Evolutionary conservation across 2,797 vertebrate species (phyloP), one percentile per base, ranked within the genome.

Genomic region (Benthosema pterotum): DNA sequence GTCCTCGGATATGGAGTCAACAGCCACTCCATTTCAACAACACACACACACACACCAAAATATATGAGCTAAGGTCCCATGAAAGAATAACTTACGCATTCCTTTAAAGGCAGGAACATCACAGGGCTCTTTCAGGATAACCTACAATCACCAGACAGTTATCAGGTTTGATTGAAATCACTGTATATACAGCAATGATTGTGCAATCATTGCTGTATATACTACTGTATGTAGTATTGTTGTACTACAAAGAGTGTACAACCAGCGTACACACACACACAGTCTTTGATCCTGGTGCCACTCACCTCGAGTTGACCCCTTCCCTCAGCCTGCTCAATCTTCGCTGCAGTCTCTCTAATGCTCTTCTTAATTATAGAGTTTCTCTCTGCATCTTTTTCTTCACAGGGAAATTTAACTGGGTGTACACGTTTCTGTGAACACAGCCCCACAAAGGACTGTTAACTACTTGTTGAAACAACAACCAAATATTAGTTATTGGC

Each of bases 231-330:
- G n/a, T n/a, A n/a, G n/a, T n/a, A n/a, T n/a, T n/a, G n/a, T n/a
- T n/a, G n/a, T n/a, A n/a, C n/a, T n/a, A n/a, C n/a, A n/a, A n/a
- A n/a, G n/a, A n/a, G n/a, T n/a, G n/a, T n/a, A n/a, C n/a, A n/a
- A n/a, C n/a, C n/a, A n/a, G n/a, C n/a, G n/a, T n/a, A n/a, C n/a
- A n/a, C n/a, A n/a, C n/a, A n/a, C n/a, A n/a, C n/a, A 28, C 5
- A 28, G 7, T 38, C 32, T 25, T n/a, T 51, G 11, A 22, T 13
- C 42, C n/a, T 9, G 3, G 0, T 2, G n/a, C 14, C 12, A 43
- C 65, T 78, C 38, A 93, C 93, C 83, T 85, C 91, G 28, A 94
- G 68, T 68, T 91, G 89, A 28, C 93, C 93, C 55, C 91, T 87
- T 16, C 92, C 93, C 51, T 92, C 91, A 0, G 67, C n/a, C 43